Evolutionary conservation across 2,888 invertebrate genomes (phyloP), one percentile per base, ranked within the genome.

Genomic region (Brenthis daphne): DNA sequence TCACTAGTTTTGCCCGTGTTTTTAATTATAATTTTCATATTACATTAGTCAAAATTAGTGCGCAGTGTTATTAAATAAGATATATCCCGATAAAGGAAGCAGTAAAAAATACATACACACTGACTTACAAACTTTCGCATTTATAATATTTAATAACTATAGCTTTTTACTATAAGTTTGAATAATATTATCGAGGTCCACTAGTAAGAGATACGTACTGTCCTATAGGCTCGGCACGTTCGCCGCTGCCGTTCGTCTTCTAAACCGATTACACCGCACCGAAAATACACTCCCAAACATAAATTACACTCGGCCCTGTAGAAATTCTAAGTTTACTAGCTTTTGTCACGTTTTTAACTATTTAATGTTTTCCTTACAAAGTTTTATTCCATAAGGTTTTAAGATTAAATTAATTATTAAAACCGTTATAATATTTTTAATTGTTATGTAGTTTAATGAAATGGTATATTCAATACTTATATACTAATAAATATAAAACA

Each of bases 241-340:
- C 78, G 74, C 72, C 75, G 76, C 73, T 73, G 77, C 67, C 71
- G 69, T 68, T 65, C 72, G 77, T 74, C 78, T 77, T 76, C 81
- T 84, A 86, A 89, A 85, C 83, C 82, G 85, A 88, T 89, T 87
- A 85, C 79, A 75, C 80, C 80, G 77, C 80, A 80, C 73, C 76
- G 81, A 79, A 86, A 85, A 85, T 82, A 82, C 82, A 83, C 81
- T 84, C 80, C 79, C 80, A 80, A 82, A 82, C 80, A 81, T 74
- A 77, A 82, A 80, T 82, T 80, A 81, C 79, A 73, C 75, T 73
- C 75, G 77, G 75, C 79, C 76, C 77, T 75, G 73, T 53, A 64
- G 65, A 74, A 74, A 77, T 77, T 76, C 73, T 71, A 77, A 77
- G 77, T 74, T 73, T 76, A 74, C 74, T 69, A 69, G 66, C 65